Conservation (phyloP, 2,113 vertebrate species). For the Halichoeres trimaculatus region DNA sequence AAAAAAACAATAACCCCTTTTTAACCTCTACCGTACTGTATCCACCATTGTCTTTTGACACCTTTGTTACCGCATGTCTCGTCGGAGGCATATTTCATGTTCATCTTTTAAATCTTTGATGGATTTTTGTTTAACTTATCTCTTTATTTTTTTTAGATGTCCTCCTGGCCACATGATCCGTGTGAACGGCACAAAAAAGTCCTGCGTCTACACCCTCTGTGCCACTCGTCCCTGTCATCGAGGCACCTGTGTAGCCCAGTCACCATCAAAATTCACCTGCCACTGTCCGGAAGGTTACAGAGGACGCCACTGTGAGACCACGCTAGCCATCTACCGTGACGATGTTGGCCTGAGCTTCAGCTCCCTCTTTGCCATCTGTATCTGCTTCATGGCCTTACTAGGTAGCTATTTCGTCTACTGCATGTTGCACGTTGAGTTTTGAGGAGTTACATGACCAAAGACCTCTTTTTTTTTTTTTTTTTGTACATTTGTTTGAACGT, state of each 20-base stretch:
- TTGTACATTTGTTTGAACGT: neutral
- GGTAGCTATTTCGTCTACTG: slow-evolving; percentile 79
- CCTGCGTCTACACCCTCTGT: slow-evolving; percentile 87
- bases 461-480: neutral
- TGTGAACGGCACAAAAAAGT: slow-evolving; percentile 85
- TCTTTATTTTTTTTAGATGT: slow-evolving; percentile 78
- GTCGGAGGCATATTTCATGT: neutral
- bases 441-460: neutral
- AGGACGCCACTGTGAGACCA: slow-evolving; percentile 86
- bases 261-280: slow-evolving; percentile 85
- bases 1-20: too few relatives aligned
- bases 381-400: slow-evolving; percentile 90
- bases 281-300: slow-evolving; percentile 86
- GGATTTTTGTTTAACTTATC: neutral
- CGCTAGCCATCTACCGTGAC: slow-evolving; percentile 85
- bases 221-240: slow-evolving; percentile 86
- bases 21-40: neutral
- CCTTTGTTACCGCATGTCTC: too few relatives aligned
- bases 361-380: slow-evolving; percentile 90
- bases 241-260: slow-evolving; percentile 87
- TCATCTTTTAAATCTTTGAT: neutral
- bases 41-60: too few relatives aligned
- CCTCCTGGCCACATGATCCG: slow-evolving; percentile 86
- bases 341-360: slow-evolving; percentile 90
- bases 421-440: neutral